Evolutionary conservation across 2,797 vertebrate genomes (phyloP), one percentile per base, ranked within the genome.

Genomic region (Chaetophractus vellerosus): DNA sequence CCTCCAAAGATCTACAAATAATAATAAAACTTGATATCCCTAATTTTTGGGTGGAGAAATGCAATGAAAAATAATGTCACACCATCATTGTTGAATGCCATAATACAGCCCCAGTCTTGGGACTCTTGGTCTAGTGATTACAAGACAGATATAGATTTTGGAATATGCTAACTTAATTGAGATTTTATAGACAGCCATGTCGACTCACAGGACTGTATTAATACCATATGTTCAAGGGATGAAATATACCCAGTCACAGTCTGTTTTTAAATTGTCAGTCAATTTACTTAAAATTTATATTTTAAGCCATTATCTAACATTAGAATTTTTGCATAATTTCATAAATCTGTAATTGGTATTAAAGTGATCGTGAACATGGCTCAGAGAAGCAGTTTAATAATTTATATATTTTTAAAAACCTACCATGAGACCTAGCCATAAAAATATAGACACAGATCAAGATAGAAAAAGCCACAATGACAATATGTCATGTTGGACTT

Each of bases 291-390:
- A 66, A 36, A 88, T 50, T 50, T 75, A 31, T 19, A 88, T 50
- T 88, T 88, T 63, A 75, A 88, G n/a, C 11, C 57, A 48, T 61
- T 41, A 76, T 76, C 31, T 15, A 88, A 26, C 45, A 75, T n/a
- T n/a, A n/a, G 24, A 75, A 64, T 88, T 63, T 59, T 48, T 76
- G 86, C 50, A 23, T 64, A 28, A 88, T 88, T 88, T 64, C 41
- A 64, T 75, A 48, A 64, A 41, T 74, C 31, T 50, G 52, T 75
- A 45, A 64, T 48, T 45, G 63, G 23, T 59, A 36, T 33, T 52
- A 64, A 75, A 52, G n/a, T 76, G 41, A 64, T 48, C 76, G 16
- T 16, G 41, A 9, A 52, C 18, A 36, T 50, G 76, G n/a, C n/a
- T 88, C 59, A 64, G 72, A 88, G 72, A n/a, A n/a, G n/a, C n/a